Conservation (phyloP, 2,888 invertebrate genomes). For the Macroteleia sp. region DNA sequence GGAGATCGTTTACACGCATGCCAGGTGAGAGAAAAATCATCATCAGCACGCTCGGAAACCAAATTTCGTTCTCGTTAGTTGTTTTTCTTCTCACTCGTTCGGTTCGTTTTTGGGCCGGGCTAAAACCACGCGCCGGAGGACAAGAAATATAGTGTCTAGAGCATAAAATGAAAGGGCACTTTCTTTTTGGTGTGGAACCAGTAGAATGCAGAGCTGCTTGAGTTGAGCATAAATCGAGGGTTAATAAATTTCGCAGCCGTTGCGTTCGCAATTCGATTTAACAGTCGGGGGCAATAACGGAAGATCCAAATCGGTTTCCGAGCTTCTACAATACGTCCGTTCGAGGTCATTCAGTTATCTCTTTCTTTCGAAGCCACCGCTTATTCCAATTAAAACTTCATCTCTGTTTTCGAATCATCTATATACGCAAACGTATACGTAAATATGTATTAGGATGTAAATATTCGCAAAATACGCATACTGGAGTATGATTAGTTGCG, state of each 20-base stretch:
- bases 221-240: conserved; percentile 54
- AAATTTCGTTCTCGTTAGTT: conserved; percentile 24
- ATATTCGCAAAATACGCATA: conserved; percentile 18
- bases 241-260: conserved; percentile 61
- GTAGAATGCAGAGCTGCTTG: conserved; percentile 51
- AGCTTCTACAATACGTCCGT: conserved; percentile 59
- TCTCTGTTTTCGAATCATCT: conserved; percentile 42
- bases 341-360: conserved; percentile 20
- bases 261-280: conserved; percentile 60
- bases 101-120: conserved; percentile 31
- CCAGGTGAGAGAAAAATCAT: conserved; percentile 55
- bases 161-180: conserved; percentile 56
- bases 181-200: conserved; percentile 53
- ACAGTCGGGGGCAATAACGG: conserved; percentile 57
- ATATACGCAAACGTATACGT: not conserved
- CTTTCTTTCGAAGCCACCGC: conserved; percentile 10
- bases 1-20: conserved; percentile 41
- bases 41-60: conserved; percentile 20
- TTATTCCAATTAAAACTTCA: conserved; percentile 59
- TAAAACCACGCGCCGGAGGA: conserved; percentile 50
- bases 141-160: conserved; percentile 56
- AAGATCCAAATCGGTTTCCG: conserved; percentile 55
- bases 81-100: conserved; percentile 35
- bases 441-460: conserved; percentile 39
- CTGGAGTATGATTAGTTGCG: not conserved